Evolutionary conservation across 2,797 vertebrate genomes (phyloP).

Genomic region (Phrynocephalus guinanensis): DNA sequence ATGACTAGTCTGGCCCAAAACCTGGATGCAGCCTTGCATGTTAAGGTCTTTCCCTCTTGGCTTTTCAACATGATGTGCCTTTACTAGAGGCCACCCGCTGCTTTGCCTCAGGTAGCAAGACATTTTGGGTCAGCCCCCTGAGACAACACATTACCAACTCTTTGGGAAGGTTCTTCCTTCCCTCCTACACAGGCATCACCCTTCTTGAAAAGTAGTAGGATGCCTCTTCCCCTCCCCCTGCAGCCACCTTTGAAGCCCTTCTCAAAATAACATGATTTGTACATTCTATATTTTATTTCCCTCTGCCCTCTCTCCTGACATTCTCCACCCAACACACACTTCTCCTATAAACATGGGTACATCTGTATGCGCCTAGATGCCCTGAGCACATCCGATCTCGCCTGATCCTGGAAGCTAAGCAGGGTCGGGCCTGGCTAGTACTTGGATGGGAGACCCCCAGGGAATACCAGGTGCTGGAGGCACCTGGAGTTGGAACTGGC

Average conservation of each 20-base stretch:
- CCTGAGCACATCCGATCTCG: no score
- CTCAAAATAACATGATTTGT: background rate
- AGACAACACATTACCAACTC: background rate
- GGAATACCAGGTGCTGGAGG: no score
- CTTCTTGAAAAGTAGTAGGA: background rate
- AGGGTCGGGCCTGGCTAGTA: no score
- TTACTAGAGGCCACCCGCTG: no score
- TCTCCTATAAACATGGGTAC: background rate
- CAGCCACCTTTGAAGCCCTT: background rate
- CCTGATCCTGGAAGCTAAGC: no score
- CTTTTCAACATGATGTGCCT: no score
- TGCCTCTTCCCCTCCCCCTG: no score
- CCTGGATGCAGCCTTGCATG: background rate
- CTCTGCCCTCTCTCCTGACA: background rate
- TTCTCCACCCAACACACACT: background rate
- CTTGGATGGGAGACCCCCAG: no score
- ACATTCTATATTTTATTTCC: background rate
- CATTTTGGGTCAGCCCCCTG: no score
- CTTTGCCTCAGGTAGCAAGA: no score
- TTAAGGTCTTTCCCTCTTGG: background rate
- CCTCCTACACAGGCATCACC: background rate
- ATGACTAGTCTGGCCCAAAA: background rate
- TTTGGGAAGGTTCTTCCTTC: background rate
- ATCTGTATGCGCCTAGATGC: no score
- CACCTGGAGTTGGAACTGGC: no score